phyloP scores from a whole-genome alignment of 2,797 vertebrate genomes.

The Ctenochaetus hawaiiensis region DNA sequence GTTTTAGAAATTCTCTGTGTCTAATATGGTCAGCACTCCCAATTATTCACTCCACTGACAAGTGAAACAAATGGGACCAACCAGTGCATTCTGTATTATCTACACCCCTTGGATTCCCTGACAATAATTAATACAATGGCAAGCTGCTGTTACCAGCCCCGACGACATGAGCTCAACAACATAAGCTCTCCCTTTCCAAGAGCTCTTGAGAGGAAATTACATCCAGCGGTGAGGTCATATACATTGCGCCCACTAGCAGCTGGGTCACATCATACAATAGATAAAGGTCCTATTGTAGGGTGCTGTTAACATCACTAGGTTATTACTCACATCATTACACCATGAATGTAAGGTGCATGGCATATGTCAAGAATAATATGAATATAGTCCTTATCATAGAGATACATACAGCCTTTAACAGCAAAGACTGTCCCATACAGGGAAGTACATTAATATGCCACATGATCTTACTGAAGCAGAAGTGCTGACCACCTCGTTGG shows the following conservation, averaged over 20 bases:
- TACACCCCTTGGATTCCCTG: slow-evolving; percentile 87
- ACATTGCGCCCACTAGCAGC: slow-evolving; percentile 53
- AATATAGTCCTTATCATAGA: slow-evolving; percentile 54
- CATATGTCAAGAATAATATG: slow-evolving; percentile 69
- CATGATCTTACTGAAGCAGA: slow-evolving; percentile 59
- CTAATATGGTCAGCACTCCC: slow-evolving; percentile 90
- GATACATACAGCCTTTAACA: slow-evolving; percentile 49
- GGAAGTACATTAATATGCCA: slow-evolving; percentile 63
- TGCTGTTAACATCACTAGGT: slow-evolving; percentile 68
- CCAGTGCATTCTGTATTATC: slow-evolving; percentile 89
- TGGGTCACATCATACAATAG: slow-evolving; percentile 53
- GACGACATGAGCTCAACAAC: slow-evolving; percentile 81
- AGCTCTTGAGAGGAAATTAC: slow-evolving; percentile 77
- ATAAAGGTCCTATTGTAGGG: slow-evolving; percentile 59
- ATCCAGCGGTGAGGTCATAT: slow-evolving; percentile 64
- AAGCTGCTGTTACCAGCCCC: slow-evolving; percentile 84
- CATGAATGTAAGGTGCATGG: slow-evolving; percentile 70
- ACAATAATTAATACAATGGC: slow-evolving; percentile 89
- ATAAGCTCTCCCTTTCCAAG: slow-evolving; percentile 81
- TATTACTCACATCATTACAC: slow-evolving; percentile 80
- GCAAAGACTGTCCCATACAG: slow-evolving; percentile 46
- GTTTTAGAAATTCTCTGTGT: slow-evolving; percentile 85
- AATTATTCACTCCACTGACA: slow-evolving; percentile 91
- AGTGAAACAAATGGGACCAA: slow-evolving; percentile 89
- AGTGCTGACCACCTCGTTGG: slow-evolving; percentile 58